Evolutionary conservation across 2,113 vertebrate species (phyloP), one percentile per base, ranked within the genome.

Genomic region (Beaufortia kweichowensis): DNA sequence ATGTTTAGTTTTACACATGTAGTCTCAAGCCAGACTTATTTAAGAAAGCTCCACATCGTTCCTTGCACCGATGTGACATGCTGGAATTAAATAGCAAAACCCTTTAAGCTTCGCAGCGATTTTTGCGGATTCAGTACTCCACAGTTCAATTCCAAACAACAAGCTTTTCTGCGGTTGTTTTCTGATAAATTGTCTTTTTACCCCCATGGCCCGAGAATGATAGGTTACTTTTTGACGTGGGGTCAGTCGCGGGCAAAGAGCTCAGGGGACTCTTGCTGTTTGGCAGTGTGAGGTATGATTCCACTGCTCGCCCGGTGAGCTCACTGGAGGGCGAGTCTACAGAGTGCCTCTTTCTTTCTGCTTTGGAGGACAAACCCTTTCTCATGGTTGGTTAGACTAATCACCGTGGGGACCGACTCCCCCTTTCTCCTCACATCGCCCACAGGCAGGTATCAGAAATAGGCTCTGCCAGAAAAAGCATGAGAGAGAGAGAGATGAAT

Each of bases 331-430:
- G 81, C 83, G 82, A 59, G 48, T 9, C 17, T 21, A 0, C 60
- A 78, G 79, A 66, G 61, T 74, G 81, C 61, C 75, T 76, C 68
- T 23, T 69, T 82, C 81, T 83, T 53, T 31, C 79, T 82, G 84
- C 76, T 79, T 68, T 84, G 71, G 82, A 86, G 85, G 86, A 85
- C 86, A 85, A 85, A 87, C 80, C 84, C 85, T 83, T 86, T 84
- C 79, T 85, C 76, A 83, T 82, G 88, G 84, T 84, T 82, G 76
- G 83, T 88, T 88, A 88, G 86, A 86, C 85, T 88, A 88, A 89
- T 86, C 86, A 87, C 89, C 81, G 35, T 74, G 72, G 86, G 86
- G 81, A 89, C 68, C 60, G 56, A 46, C 75, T 56, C 76, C 73
- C n/a, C 76, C 63, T 61, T 72, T 66, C 60, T 76, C 81, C 82